Conservation (phyloP, 37 sponge, comb jelly and placozoan species). For the Bolinopsis microptera region DNA sequence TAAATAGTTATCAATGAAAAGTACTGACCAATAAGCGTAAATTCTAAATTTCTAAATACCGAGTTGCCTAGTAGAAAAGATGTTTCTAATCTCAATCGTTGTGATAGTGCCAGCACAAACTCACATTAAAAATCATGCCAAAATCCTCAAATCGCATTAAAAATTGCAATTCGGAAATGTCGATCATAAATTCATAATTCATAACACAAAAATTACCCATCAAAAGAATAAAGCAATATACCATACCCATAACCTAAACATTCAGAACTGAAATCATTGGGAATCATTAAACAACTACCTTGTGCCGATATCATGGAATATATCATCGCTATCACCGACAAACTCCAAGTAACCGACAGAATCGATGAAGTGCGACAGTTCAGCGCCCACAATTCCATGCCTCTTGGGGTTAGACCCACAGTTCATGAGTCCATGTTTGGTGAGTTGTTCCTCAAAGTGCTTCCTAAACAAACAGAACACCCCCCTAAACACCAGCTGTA, state of each 20-base stretch:
- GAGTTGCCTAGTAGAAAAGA: too few relatives aligned
- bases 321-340: slow-evolving; percentile 47
- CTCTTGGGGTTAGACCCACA: slow-evolving; percentile 42
- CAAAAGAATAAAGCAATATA: background rate
- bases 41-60: too few relatives aligned
- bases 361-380: slow-evolving; percentile 22
- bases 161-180: background rate
- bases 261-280: too few relatives aligned
- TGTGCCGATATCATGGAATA: slow-evolving; percentile 47
- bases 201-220: background rate
- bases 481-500: slow-evolving; percentile 66
- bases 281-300: background rate
- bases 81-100: too few relatives aligned
- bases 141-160: too few relatives aligned
- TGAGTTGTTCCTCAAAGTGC: slow-evolving; percentile 48
- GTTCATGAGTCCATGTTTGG: slow-evolving; percentile 53
- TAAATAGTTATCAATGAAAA: too few relatives aligned
- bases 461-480: slow-evolving; percentile 66
- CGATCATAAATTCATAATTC: background rate
- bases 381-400: slow-evolving; percentile 54
- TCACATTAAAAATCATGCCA: background rate
- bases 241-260: background rate
- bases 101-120: background rate
- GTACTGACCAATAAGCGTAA: too few relatives aligned
- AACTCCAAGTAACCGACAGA: background rate